A percentile compares a stretch with the other conserved stretches of the same genome.
These are phyloP conservation scores for Xenus cinereus DNA, from an alignment of 2,113 vertebrate genomes.

Conservation along the genomic window DNA sequence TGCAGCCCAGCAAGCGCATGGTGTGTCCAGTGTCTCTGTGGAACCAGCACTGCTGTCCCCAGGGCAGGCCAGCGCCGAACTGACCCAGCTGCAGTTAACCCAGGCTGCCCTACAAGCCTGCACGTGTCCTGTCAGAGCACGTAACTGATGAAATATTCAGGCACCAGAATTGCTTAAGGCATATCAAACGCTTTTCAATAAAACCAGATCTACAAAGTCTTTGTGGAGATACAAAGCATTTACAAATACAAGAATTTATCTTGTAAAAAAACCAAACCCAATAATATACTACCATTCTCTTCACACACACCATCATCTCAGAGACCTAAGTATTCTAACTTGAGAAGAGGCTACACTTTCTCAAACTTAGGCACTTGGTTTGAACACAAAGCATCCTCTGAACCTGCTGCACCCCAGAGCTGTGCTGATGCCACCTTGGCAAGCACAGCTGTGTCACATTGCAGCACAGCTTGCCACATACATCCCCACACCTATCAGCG, in stretches of 20 bases:
- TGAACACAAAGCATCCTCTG: neutral
- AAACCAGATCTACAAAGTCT: neutral
- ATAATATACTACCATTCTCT: neutral
- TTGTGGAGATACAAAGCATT: neutral
- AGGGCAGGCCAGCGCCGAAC: neutral
- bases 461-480: neutral
- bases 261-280: neutral
- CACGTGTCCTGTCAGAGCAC: neutral
- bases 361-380: neutral
- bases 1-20: neutral
- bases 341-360: neutral
- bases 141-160: neutral
- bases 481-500: neutral
- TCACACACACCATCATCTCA: neutral
- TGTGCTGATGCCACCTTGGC: neutral
- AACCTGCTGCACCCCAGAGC: neutral
- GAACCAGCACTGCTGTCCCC: neutral
- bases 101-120: neutral
- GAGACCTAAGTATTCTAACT: neutral
- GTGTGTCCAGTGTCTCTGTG: neutral
- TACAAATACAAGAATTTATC: neutral
- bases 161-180: neutral
- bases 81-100: neutral
- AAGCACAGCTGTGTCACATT: neutral
- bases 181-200: neutral